A percentile compares a stretch with the other conserved stretches of the same genome.
Conservation (phyloP, 2,113 vertebrate genomes). For the Copsychus sechellarum region DNA sequence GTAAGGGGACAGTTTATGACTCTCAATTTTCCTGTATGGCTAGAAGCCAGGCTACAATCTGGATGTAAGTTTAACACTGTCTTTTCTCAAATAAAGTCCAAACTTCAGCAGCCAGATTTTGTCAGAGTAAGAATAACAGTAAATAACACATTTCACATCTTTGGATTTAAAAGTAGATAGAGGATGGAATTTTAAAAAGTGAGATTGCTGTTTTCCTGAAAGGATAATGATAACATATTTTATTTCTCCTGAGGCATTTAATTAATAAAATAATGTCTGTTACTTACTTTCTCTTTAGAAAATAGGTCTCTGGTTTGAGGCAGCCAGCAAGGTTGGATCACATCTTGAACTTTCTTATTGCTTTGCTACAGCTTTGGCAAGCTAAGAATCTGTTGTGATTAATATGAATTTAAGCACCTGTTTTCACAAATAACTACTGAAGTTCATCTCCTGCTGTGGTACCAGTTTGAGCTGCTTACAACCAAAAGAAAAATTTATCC, state of each 20-base stretch:
- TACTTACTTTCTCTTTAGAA: neutral
- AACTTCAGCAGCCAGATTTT: neutral
- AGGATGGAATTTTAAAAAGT: neutral
- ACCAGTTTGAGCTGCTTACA: neutral
- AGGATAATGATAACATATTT: neutral
- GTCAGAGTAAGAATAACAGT: neutral
- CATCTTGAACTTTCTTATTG: neutral
- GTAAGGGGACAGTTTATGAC: neutral
- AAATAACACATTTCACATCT: neutral
- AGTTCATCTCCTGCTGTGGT: neutral
- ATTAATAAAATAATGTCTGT: neutral
- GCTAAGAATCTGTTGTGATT: neutral
- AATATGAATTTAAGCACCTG: neutral
- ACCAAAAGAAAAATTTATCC: neutral
- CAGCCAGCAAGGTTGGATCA: neutral
- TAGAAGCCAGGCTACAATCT: neutral
- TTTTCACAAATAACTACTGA: neutral
- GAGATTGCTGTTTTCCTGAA: neutral
- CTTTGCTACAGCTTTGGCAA: neutral
- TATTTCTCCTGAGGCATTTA: neutral
- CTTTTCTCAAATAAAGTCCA: neutral
- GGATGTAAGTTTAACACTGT: neutral
- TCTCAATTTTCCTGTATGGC: slow-evolving; percentile 10
- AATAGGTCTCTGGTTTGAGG: neutral
- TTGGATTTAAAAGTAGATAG: neutral